Evolutionary conservation across 2,797 vertebrate genomes (phyloP), one percentile per base, ranked within the genome.

Genomic region (Oreonectes daqikongensis): DNA sequence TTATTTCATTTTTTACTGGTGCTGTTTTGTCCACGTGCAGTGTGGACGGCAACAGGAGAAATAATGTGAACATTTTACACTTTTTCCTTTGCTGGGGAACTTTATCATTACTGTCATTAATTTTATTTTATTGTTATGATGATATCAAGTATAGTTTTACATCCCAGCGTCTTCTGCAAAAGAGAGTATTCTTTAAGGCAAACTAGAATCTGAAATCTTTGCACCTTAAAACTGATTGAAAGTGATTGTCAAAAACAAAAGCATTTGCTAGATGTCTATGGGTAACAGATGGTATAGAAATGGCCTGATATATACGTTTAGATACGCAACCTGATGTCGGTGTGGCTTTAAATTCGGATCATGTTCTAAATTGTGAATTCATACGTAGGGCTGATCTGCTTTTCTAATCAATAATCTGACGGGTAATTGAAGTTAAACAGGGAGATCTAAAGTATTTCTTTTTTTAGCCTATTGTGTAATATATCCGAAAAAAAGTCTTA

Each of bases 21-120:
- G 89, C 90, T 91, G 89, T 90, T 89, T 90, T 91, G 89, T 88
- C 87, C 82, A 88, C 81, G 84, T 85, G 84, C 88, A 82, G 85
- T 64, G 81, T 88, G 87, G 89, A 88, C 86, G 85, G 86, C 85
- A 86, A 86, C 88, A 90, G 78, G 61, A 77, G 55, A 89, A 86
- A 90, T 87, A 92, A 93, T 91, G 91, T 93, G 90, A 93, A 92
- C 90, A 89, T 91, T 92, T 92, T 88, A 89, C 87, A 85, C 87
- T 89, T 88, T 92, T 88, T 84, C 40, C 86, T 87, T 91, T 87
- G 83, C 87, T 90, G 88, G 86, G 85, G 88, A 90, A 75, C 65
- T 86, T 79, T 81, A 53, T 74, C 50, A 60, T 78, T 75, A 70
- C 75, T 72, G 68, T 72, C 69, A 50, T 46, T 42, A 69, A 42